phyloP scores from a whole-genome alignment of 2,113 vertebrate species.

The Vombatus ursinus region DNA sequence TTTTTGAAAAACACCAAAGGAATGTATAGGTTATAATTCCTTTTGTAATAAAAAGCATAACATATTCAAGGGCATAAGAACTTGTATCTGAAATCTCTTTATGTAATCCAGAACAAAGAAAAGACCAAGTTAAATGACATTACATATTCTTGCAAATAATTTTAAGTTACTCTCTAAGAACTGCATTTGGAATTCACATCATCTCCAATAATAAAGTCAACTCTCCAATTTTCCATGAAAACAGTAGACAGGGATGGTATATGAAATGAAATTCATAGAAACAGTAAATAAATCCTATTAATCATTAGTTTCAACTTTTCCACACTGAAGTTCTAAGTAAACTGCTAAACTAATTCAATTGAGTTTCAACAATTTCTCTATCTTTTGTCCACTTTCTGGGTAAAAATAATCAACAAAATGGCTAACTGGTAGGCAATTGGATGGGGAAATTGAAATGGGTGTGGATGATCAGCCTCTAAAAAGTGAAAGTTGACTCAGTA shows the following conservation, averaged over 20 bases:
- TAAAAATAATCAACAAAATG: slow-evolving; percentile 15
- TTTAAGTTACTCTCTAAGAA: slow-evolving; percentile 40
- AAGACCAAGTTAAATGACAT: slow-evolving; percentile 55
- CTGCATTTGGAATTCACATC: slow-evolving; percentile 43
- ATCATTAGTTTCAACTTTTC: slow-evolving; percentile 44
- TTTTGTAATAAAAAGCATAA: slow-evolving; percentile 59
- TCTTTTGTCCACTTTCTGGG: neutral
- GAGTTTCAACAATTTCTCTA: slow-evolving; percentile 18
- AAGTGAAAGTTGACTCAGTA: slow-evolving; percentile 27
- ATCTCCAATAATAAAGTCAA: slow-evolving; percentile 39
- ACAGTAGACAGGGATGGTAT: slow-evolving; percentile 25
- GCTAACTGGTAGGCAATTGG: neutral
- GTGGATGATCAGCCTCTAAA: neutral
- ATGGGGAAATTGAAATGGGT: slow-evolving; percentile 13
- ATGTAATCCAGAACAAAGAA: slow-evolving; percentile 69
- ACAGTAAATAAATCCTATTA: slow-evolving; percentile 12
- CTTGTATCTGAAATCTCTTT: slow-evolving; percentile 66
- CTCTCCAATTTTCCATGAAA: slow-evolving; percentile 18
- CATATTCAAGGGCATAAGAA: slow-evolving; percentile 62
- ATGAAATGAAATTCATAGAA: slow-evolving; percentile 44
- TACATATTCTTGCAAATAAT: slow-evolving; percentile 44
- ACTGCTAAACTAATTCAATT: slow-evolving; percentile 32
- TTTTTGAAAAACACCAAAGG: slow-evolving; percentile 53
- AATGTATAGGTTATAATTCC: slow-evolving; percentile 56
- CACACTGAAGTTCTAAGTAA: slow-evolving; percentile 3